phyloP scores from a whole-genome alignment of 2,797 vertebrate species.

The Phataginus tricuspis region DNA sequence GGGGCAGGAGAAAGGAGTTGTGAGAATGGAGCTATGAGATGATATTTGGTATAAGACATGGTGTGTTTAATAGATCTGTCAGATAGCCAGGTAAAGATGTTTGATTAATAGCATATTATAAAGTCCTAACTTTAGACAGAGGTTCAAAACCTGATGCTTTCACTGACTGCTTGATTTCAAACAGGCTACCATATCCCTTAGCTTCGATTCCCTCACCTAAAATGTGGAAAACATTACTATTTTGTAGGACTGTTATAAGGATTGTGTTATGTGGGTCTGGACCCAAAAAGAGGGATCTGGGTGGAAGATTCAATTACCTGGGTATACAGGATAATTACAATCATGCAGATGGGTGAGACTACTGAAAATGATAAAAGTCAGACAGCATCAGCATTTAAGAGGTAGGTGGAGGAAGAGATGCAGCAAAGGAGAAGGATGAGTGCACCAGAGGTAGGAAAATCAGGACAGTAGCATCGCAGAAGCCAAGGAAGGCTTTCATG shows the following conservation, averaged over 20 bases:
- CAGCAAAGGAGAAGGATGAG: neutral
- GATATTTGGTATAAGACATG: neutral
- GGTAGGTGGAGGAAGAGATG: neutral
- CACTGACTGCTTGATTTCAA: neutral
- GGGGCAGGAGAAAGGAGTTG: neutral
- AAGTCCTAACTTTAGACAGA: conserved; percentile 6
- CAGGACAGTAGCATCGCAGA: neutral
- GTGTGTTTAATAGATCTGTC: neutral
- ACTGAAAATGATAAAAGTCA: neutral
- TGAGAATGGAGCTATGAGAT: neutral
- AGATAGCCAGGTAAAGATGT: neutral
- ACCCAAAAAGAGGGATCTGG: neutral
- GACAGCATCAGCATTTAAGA: neutral
- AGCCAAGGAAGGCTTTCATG: neutral
- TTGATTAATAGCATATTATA: neutral
- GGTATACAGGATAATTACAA: neutral
- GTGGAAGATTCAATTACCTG: neutral
- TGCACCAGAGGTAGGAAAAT: neutral
- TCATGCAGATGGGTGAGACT: neutral
- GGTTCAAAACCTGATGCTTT: conserved; percentile 23
- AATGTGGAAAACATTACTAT: neutral
- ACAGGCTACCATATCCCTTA: neutral
- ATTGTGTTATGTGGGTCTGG: neutral
- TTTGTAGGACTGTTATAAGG: neutral
- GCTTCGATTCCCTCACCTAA: conserved; percentile 14